Conservation (phyloP, 2,888 invertebrate genomes). For the Phengaris alcon region DNA sequence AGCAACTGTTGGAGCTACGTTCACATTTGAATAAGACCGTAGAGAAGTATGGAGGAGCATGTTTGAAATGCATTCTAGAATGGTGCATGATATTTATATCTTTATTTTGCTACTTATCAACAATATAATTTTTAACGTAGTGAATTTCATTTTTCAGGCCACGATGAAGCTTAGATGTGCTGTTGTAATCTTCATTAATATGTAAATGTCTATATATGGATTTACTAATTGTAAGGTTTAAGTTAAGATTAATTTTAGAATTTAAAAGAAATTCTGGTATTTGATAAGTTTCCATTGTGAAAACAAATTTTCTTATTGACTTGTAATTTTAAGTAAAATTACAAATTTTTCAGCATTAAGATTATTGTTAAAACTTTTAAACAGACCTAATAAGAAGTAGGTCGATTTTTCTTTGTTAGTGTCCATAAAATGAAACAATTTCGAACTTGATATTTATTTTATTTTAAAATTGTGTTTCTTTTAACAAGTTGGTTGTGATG, state of each 20-base stretch:
- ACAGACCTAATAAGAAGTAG: background rate
- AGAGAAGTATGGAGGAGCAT: too few relatives aligned
- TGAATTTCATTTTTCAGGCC: slow-evolving; percentile 51
- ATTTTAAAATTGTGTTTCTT: slow-evolving; percentile 59
- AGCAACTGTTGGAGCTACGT: background rate
- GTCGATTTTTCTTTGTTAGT: too few relatives aligned
- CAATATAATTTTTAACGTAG: background rate
- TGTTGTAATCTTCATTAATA: background rate
- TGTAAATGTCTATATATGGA: too few relatives aligned
- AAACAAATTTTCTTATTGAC: background rate
- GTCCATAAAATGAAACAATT: slow-evolving; percentile 56
- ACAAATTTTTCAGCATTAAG: too few relatives aligned
- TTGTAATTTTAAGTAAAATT: background rate
- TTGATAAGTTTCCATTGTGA: background rate
- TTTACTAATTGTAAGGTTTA: too few relatives aligned
- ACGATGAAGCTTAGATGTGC: slow-evolving; percentile 47
- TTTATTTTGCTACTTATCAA: background rate
- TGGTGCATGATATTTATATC: background rate
- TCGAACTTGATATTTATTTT: slow-evolving; percentile 60
- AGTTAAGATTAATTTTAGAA: too few relatives aligned
- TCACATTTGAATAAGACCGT: too few relatives aligned
- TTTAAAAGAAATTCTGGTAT: background rate
- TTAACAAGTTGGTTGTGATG: slow-evolving; percentile 49
- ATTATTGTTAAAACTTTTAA: too few relatives aligned
- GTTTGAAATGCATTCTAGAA: too few relatives aligned